Conservation (phyloP, 2,113 vertebrate genomes). For the Polypterus bichir region DNA sequence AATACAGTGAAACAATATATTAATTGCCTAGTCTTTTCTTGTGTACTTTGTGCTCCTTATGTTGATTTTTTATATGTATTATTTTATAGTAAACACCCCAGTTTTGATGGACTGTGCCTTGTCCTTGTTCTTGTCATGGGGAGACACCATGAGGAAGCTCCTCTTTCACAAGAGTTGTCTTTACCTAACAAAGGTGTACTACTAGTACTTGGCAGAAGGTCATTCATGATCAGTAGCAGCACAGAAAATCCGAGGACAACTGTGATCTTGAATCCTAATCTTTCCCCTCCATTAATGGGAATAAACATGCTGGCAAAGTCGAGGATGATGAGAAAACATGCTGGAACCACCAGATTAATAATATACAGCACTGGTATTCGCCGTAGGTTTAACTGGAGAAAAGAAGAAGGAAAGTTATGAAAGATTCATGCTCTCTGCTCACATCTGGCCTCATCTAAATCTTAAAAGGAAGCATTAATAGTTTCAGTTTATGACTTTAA, state of each 20-base stretch:
- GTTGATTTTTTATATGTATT: too few relatives aligned
- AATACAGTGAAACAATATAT: too few relatives aligned
- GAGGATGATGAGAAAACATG: not conserved
- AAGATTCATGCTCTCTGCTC: not conserved
- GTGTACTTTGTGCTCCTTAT: too few relatives aligned
- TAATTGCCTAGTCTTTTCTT: too few relatives aligned
- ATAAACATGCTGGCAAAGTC: not conserved
- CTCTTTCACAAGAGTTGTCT: too few relatives aligned
- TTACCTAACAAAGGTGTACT: constrained; percentile 10
- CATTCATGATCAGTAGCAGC: constrained; percentile 17
- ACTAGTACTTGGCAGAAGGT: constrained; percentile 10
- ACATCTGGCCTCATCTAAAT: not conserved
- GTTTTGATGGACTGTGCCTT: too few relatives aligned
- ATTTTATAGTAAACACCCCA: too few relatives aligned
- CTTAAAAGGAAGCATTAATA: not conserved
- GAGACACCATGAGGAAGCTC: too few relatives aligned
- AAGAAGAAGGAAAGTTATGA: not conserved
- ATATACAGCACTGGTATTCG: not conserved
- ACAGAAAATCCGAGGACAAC: constrained; percentile 19
- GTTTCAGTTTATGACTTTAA: not conserved
- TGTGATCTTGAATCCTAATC: constrained; percentile 19
- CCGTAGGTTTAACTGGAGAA: not conserved
- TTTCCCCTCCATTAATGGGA: constrained; percentile 7
- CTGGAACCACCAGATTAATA: not conserved
- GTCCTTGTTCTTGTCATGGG: too few relatives aligned